Base-by-base conservation (phyloP, 2,888 invertebrate genomes). In the Calephelis perditalis region DNA sequence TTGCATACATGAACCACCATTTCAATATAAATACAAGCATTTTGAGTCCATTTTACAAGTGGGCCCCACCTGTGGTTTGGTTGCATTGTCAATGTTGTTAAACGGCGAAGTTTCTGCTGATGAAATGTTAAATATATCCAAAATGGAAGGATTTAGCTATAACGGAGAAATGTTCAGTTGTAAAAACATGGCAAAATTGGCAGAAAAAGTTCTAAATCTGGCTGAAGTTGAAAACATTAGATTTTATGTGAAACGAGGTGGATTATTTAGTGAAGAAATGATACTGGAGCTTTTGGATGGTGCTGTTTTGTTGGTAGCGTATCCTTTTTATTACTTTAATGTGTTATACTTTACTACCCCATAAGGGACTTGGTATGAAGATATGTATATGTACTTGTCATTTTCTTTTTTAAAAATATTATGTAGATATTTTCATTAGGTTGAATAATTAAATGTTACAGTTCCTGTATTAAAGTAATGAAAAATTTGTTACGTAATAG, bases 121-220 rank as follows among this genome's bases (percentile, higher is more conserved):
- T 37, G 85, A 94, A 62, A 90, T 93, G 12, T 84, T 96, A 2
- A 84, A 91, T 63, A 88, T 92, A 68, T 95, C 96, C 0, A 92
- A 92, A 77, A 75, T 84, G 35, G 83, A 91, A 68, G 92, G 94
- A 3, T 96, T 92, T 72, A 96, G 96, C 4, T 93, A 93, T 69
- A 95, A 96, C 71, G 98, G 98, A 8, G 98, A 98, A 92, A 96
- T 98, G 92, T 96, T 97, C 73, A 95, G 95, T 81, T 95, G 94
- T 40, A 91, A 92, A 65, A 91, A 94, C 74, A 94, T 97, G 93
- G 91, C 87, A 7, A 84, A 92, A 65, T 79, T 96, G 62, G 92
- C 94, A 1, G 84, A 91, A 57, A 89, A 92, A 72, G 90, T 92
- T 65, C 76, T 94, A 61, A 85, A 79, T 59, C 81, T 91, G 67